Conservation (phyloP, 2,797 vertebrate genomes). For the Lepilemur septentrionalis region DNA sequence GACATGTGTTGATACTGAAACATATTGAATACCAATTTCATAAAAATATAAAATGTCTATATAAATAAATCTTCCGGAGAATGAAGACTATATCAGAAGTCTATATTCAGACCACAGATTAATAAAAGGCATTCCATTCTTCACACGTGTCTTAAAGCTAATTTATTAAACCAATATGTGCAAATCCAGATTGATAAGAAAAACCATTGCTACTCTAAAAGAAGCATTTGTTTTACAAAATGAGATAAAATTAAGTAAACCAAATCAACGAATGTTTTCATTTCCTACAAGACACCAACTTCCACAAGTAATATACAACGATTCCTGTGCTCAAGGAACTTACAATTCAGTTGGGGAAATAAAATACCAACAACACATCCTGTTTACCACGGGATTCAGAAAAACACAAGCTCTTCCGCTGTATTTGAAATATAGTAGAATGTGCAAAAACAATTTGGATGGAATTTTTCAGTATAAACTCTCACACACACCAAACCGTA, state of each 20-base stretch:
- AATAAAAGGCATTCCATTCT: background rate
- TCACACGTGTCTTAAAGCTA: background rate
- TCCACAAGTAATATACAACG: background rate
- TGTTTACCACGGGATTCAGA: background rate
- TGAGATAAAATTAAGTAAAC: constrained; percentile 35
- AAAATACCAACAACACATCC: background rate
- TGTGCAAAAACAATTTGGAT: background rate
- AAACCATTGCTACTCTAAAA: constrained; percentile 31
- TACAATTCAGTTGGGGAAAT: constrained; percentile 7
- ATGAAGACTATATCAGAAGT: background rate
- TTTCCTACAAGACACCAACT: constrained; percentile 12
- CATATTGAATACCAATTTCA: background rate
- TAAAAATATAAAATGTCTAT: constrained; percentile 14
- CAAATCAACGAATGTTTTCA: constrained; percentile 36
- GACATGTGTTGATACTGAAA: background rate
- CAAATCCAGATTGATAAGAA: background rate
- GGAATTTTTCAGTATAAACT: background rate
- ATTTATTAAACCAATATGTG: background rate
- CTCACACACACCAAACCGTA: background rate
- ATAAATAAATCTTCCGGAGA: background rate
- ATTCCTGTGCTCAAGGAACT: background rate
- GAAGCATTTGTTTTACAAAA: constrained; percentile 31
- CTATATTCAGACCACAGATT: background rate
- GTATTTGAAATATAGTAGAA: background rate
- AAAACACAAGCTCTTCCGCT: background rate